Conservation (phyloP, 30 jellyfish, hydroid and myxozoan species). For the Clytia hemisphaerica region DNA sequence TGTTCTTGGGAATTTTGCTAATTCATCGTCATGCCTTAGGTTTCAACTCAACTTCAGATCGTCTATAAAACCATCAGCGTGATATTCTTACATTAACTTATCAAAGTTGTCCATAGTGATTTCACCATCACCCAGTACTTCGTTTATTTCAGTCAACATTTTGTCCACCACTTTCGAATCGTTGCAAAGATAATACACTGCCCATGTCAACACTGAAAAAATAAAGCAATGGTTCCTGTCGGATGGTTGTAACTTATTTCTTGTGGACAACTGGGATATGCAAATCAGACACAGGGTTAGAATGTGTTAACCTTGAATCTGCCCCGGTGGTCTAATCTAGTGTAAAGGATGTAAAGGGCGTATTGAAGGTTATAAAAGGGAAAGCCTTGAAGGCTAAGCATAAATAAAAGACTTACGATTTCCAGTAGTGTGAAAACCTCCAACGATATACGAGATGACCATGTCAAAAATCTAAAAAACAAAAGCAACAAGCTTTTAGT, state of each 20-base stretch:
- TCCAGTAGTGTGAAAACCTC: constrained; percentile 94
- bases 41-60: too few relatives aligned
- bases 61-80: too few relatives aligned
- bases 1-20: too few relatives aligned
- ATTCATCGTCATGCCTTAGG: too few relatives aligned
- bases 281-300: not conserved
- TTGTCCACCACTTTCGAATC: constrained; percentile 59
- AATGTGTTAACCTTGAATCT: not conserved
- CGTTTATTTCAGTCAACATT: constrained; percentile 47
- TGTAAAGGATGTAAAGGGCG: not conserved
- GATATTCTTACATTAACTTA: constrained; percentile 21
- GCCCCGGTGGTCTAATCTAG: not conserved
- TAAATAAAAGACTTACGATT: constrained; percentile 49
- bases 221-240: not conserved
- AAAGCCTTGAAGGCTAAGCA: not conserved
- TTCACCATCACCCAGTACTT: constrained; percentile 25
- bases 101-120: constrained; percentile 41
- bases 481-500: not conserved
- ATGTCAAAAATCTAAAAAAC: constrained; percentile 58
- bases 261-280: too few relatives aligned
- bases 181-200: constrained; percentile 35
- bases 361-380: not conserved
- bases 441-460: constrained; percentile 46
- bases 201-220: constrained; percentile 71
- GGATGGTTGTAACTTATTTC: too few relatives aligned